A percentile compares a stretch with the other conserved stretches of the same genome.
These are phyloP conservation scores for Drosophila trapezifrons DNA, from an alignment of 1,140 invertebrate species.

Conservation along the genomic window DNA sequence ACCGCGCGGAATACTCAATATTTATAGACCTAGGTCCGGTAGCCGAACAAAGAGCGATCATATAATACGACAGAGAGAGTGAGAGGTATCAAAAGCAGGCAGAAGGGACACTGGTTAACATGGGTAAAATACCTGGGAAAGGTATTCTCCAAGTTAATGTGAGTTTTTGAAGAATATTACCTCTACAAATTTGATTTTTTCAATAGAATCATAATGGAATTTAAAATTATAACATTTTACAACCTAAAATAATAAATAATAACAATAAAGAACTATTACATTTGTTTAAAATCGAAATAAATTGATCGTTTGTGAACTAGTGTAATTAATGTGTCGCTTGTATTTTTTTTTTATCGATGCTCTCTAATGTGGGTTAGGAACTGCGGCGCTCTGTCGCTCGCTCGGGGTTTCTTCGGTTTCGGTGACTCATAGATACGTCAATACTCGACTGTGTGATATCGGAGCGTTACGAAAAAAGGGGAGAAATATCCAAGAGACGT, in stretches of 20 bases:
- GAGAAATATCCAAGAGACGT: constrained; percentile 49
- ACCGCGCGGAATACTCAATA: constrained; percentile 32
- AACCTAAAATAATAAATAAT: not conserved
- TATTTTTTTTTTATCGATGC: constrained; percentile 1
- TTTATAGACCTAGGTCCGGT: constrained; percentile 79
- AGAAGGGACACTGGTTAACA: constrained; percentile 16
- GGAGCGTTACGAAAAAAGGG: constrained; percentile 2
- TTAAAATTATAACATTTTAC: too few relatives aligned
- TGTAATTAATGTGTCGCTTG: constrained; percentile 1
- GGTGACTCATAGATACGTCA: constrained; percentile 56
- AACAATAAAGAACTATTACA: too few relatives aligned
- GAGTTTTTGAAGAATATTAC: not conserved
- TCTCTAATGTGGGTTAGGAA: constrained; percentile 65
- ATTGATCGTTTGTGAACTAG: not conserved
- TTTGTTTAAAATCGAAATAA: not conserved
- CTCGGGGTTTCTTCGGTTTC: constrained; percentile 20
- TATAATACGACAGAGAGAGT: not conserved
- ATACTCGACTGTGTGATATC: constrained; percentile 26
- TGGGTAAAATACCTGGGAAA: not conserved
- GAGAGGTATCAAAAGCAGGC: constrained; percentile 7
- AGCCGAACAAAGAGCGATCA: constrained; percentile 36
- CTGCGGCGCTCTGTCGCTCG: constrained; percentile 12
- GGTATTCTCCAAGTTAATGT: not conserved
- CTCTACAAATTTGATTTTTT: not conserved
- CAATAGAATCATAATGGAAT: not conserved